A percentile compares a stretch with the other conserved stretches of the same genome.
These are phyloP conservation scores for Eptatretus atami DNA, from an alignment of 2,797 vertebrate genomes.

Conservation along the genomic window DNA sequence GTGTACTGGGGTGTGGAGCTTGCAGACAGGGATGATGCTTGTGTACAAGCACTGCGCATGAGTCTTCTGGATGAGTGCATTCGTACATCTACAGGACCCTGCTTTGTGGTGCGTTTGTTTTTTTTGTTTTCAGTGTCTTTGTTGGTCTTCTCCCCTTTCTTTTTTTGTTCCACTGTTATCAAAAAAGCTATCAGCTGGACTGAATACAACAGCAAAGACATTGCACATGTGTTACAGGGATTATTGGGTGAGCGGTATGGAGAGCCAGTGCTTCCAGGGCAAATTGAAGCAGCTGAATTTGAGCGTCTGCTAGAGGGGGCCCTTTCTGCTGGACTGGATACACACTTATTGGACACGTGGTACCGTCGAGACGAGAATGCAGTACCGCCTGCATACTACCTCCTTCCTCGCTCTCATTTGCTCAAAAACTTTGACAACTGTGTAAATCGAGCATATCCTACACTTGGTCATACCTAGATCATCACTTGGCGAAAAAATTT, in stretches of 20 bases:
- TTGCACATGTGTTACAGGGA: conserved; percentile 21
- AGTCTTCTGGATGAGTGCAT: conserved; percentile 78
- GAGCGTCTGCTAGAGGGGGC: conserved; percentile 95
- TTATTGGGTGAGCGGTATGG: conserved; percentile 89
- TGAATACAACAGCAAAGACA: not conserved
- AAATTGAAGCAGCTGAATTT: conserved; percentile 80
- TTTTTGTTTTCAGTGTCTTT: not conserved
- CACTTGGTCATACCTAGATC: not conserved
- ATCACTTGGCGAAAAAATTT: not conserved
- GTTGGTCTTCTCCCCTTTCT: not conserved
- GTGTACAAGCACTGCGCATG: conserved; percentile 65
- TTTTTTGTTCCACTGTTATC: not conserved
- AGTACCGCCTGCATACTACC: conserved; percentile 84
- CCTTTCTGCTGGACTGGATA: conserved; percentile 57
- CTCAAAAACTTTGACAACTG: conserved; percentile 49
- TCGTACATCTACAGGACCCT: conserved; percentile 79
- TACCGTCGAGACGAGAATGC: conserved; percentile 94
- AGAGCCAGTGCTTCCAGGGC: conserved; percentile 66
- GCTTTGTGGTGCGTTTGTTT: conserved; percentile 77
- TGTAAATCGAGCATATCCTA: conserved; percentile 16
- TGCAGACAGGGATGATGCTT: conserved; percentile 71
- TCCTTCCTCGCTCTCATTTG: conserved; percentile 62
- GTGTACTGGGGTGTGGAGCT: conserved; percentile 69
- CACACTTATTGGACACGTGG: conserved; percentile 74
- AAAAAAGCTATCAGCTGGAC: not conserved